phyloP scores from a whole-genome alignment of 2,113 vertebrate genomes.

The Rhinoderma darwinii region DNA sequence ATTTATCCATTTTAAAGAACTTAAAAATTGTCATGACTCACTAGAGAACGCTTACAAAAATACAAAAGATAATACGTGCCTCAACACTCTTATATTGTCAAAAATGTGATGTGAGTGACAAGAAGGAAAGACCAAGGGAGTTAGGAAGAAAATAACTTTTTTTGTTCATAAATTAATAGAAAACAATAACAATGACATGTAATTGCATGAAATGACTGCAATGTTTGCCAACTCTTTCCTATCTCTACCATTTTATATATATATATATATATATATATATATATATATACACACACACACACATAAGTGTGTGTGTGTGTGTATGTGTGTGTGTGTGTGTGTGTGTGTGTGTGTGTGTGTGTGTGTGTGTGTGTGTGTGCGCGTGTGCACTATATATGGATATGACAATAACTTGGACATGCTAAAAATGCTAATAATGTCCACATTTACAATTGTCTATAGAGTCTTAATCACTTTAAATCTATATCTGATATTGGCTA shows the following conservation, averaged over 20 bases:
- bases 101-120: neutral
- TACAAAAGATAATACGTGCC: neutral
- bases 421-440: neutral
- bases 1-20: neutral
- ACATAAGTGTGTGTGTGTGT: too few species aligned
- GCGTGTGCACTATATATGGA: neutral
- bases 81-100: neutral
- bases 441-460: neutral
- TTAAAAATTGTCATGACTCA: neutral
- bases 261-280: too few species aligned
- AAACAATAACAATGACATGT: neutral
- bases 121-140: neutral
- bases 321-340: too few species aligned
- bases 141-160: neutral
- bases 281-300: too few species aligned
- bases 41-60: neutral
- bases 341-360: too few species aligned
- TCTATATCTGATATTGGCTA: neutral
- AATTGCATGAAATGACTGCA: conserved; percentile 10
- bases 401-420: neutral
- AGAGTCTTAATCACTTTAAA: neutral
- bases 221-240: conserved; percentile 5
- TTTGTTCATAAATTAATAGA: conserved; percentile 1
- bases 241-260: neutral
- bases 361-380: too few species aligned